Evolutionary conservation across 2,797 vertebrate genomes (phyloP), one percentile per base, ranked within the genome.

Genomic region (Muscicapa comitata): DNA sequence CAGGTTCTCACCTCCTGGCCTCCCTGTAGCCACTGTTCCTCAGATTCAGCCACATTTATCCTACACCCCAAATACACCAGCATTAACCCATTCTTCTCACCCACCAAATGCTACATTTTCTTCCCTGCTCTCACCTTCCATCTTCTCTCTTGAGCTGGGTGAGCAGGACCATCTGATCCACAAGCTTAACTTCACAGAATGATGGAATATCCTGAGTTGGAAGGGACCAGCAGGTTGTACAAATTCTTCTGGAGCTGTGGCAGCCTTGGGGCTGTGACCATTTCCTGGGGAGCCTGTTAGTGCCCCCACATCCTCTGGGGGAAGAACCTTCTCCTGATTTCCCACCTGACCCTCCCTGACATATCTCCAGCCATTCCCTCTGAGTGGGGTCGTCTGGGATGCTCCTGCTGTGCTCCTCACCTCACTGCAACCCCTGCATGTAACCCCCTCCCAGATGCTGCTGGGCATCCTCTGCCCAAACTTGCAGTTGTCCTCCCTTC

Each of bases 41-140:
- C 4, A 1, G 40, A 45, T 70, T 42, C 70, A 80, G 35, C 59
- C 67, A 5, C 1, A 3, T 55, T 77, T 58, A 42, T 42, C 68
- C 61, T 47, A 15, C 38, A 43, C 37, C 48, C 29, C 74, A 84
- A 51, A 67, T 1, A 21, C 1, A 5, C 4, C 0, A 0, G 16
- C 42, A 67, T 13, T 14, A 58, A 67, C 48, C 65, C 14, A 2
- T 25, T 54, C 83, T 48, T 42, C 76, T 73, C 63, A 65, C 21
- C 31, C 38, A 73, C 28, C 26, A 63, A 79, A 57, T 6, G 17
- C 33, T 13, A 3, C 1, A 10, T 29, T 66, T 81, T 37, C 40
- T 51, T 18, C 1, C 0, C 54, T 82, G 48, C 33, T 88, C 74
- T 78, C 37, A 21, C 20, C 23, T 38, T 59, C 17, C 66, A 62